These are phyloP conservation scores for Pseudomugil gertrudae DNA, from an alignment of 2,797 vertebrate genomes.

Conservation along the genomic window DNA sequence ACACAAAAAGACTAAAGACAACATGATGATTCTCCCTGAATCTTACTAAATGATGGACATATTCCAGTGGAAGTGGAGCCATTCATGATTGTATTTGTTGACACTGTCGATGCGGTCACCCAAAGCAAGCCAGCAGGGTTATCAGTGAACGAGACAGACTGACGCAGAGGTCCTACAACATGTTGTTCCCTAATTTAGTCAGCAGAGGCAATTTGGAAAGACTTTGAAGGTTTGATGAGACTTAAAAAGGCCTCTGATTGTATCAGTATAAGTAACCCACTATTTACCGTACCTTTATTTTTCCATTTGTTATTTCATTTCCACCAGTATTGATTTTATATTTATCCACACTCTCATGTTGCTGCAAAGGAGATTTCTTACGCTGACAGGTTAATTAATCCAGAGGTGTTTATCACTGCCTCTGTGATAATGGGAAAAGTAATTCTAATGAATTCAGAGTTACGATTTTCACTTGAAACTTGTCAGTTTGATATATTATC, in stretches of 20 bases:
- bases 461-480: slow-evolving; percentile 7
- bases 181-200: slow-evolving; percentile 67
- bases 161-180: slow-evolving; percentile 61
- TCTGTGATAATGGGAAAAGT: slow-evolving; percentile 16
- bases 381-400: slow-evolving; percentile 67
- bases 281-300: slow-evolving; percentile 56
- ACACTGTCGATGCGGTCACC: slow-evolving; percentile 65
- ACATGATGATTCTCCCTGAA: background rate
- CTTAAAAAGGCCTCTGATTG: slow-evolving; percentile 62
- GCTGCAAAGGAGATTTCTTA: slow-evolving; percentile 31
- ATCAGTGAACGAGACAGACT: slow-evolving; percentile 79
- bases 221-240: slow-evolving; percentile 65
- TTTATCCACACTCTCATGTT: slow-evolving; percentile 50
- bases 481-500: slow-evolving; percentile 14
- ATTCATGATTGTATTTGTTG: slow-evolving; percentile 74
- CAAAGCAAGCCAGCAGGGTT: slow-evolving; percentile 75
- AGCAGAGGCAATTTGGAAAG: slow-evolving; percentile 43
- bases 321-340: slow-evolving; percentile 61
- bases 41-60: slow-evolving; percentile 8
- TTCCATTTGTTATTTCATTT: slow-evolving; percentile 57
- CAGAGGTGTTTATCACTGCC: slow-evolving; percentile 44
- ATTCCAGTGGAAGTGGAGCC: slow-evolving; percentile 48
- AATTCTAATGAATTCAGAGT: slow-evolving; percentile 17
- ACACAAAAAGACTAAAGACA: background rate
- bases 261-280: slow-evolving; percentile 43